Conservation (phyloP, 2,888 invertebrate genomes). For the Leucophenga maculata region DNA sequence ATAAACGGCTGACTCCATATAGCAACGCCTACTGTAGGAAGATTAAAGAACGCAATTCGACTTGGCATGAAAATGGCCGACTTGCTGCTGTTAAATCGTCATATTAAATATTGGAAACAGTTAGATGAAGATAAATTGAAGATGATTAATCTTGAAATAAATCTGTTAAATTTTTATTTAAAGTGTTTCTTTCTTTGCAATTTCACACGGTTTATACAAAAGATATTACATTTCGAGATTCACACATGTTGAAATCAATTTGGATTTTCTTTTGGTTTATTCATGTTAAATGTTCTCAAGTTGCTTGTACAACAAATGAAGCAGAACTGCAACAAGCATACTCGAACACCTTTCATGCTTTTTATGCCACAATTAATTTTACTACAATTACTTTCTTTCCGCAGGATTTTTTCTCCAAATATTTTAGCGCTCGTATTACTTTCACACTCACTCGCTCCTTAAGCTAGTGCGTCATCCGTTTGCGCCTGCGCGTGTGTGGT, state of each 20-base stretch:
- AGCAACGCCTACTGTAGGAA: conserved; percentile 7
- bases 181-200: too few relatives aligned
- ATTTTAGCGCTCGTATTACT: conserved; percentile 39
- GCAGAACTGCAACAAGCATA: conserved; percentile 27
- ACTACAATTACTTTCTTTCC: conserved; percentile 58
- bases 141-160: neutral
- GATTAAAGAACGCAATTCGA: neutral
- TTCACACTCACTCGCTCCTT: neutral
- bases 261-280: neutral
- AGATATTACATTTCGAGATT: too few relatives aligned
- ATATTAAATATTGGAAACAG: neutral
- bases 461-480: conserved; percentile 13
- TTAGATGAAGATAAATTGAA: neutral
- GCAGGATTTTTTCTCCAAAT: neutral
- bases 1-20: conserved; percentile 2
- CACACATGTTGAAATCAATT: neutral
- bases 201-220: too few relatives aligned
- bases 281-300: neutral
- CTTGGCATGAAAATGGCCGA: conserved; percentile 39
- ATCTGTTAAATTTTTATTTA: neutral
- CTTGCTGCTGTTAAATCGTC: neutral
- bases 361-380: conserved; percentile 64
- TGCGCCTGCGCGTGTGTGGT: conserved; percentile 45
- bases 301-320: conserved; percentile 29
- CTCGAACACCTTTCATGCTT: conserved; percentile 38